Evolutionary conservation across 2,888 invertebrate species (phyloP), one percentile per base, ranked within the genome.

Genomic region (Baccha elongata): DNA sequence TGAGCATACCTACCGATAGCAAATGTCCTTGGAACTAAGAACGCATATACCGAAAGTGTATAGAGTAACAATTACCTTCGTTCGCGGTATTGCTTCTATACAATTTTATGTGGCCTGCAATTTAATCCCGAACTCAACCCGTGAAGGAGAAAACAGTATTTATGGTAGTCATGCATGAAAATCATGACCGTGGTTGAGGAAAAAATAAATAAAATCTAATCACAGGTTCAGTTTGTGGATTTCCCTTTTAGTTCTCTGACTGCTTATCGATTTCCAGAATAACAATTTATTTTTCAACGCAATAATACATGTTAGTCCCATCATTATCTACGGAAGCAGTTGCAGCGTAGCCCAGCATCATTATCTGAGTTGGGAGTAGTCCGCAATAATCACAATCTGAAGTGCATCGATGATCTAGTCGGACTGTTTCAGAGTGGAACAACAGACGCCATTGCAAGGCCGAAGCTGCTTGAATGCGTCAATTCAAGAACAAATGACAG

Each of bases 361-460:
- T 23, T 29, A 19, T 23, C 13, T 15, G 13, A 13, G 13, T 1
- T 10, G 32, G 15, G 17, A 10, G 21, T 35, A 42, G 29, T 42
- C 23, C 52, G 35, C 15, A 15, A 72, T 50, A 50, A 50, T 50
- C 19, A 19, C 62, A 53, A 0, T 35, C 8, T 46, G 44, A 52
- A 62, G 53, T 53, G 72, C 72, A 52, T 26, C 64, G 48, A 65
- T 65, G 64, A 65, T 65, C 55, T 64, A 46, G 48, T 65, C 48
- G 73, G 65, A 73, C 64, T 53, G 65, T 29, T 65, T 26, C 35
- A 29, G 15, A 48, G 46, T 65, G 73, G 55, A 73, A 65, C 29
- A 65, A 26, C 53, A 73, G 65, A 73, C 55, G 65, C 53, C 44
- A 65, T 8, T 48, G 65, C 65, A 73, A 73, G 73, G 73, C 40